Base-by-base conservation (phyloP, 2,888 invertebrate genomes). In the Ferrisia virgata region DNA sequence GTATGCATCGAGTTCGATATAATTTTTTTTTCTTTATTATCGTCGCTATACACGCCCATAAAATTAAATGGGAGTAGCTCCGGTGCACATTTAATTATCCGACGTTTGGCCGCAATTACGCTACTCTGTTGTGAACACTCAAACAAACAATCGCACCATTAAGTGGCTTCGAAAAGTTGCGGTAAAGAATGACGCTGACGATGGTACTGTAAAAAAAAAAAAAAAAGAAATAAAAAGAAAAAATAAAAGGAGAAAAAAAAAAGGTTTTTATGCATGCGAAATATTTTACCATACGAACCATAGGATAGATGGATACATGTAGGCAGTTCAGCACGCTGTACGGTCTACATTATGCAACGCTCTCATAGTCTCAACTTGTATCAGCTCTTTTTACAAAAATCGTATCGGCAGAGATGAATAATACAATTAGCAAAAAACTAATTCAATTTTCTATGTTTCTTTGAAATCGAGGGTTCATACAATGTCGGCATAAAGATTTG, bases 51-150 rank as follows among this genome's bases (percentile, higher is more conserved):
- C 47, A 47, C 72, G 72, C 72, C 72, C 72, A 72, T 72, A 33
- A n/a, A 25, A 18, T 72, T 72, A 72, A 33, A 33, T 72, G 72
- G 72, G 72, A 72, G 72, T 72, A n/a, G 15, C 33, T 33, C 22
- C 33, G 33, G 64, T 33, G 72, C 28, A 72, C 72, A n/a, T 72
- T 72, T 33, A 72, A 72, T 72, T 72, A 33, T 72, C 15, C 72
- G 72, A 72, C 72, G 72, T 72, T 72, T 64, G 72, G n/a, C 72
- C 72, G 33, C 72, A 72, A 72, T 72, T 72, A 72, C 72, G 72
- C 72, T 72, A 1, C 72, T 72, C 33, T 36, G 72, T 72, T 72
- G 72, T 36, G 33, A 72, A 72, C 47, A 47, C 11, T 64, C 58
- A 64, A 36, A 33, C 72, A 72, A 72, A 72, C 72, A 72, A 72